Base-by-base conservation (phyloP, 2,888 invertebrate genomes). In the Schrankia costaestrigalis region DNA sequence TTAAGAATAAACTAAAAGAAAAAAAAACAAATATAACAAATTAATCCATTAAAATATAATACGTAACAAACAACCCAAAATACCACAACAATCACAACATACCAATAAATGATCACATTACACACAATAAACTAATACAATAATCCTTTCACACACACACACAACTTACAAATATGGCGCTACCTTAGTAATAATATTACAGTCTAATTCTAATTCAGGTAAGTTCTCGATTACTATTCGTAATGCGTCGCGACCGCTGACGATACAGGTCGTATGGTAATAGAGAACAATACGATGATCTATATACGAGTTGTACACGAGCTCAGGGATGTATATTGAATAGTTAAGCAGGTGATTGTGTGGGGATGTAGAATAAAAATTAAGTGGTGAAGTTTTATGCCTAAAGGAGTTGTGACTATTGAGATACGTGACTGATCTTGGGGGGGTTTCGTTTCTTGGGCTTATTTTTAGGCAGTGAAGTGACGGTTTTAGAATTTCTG, bases 241-340 rank as follows among this genome's bases (percentile, higher is more conserved):
- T 41, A 40, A 44, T 67, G 62, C 69, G 65, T 55, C 39, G 26
- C 52, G 57, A 46, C 53, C 70, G 65, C 63, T 71, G 75, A 68
- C 82, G 78, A 74, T 74, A 74, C 64, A 68, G 76, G 70, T 78
- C 78, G 80, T 74, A 75, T 75, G 71, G 73, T 78, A 77, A 77
- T 80, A 74, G 75, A 71, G 75, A 76, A 78, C 82, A 78, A 81
- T 82, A 78, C 78, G 80, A 80, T 86, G 86, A 87, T 87, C 86
- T 87, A 87, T 85, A 87, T 87, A 87, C 84, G 85, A 78, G 78
- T 61, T 64, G 79, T 81, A 87, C 86, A 86, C 85, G 86, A 84
- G 85, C 80, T 71, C 28, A 26, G 51, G 42, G 55, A 44, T 63
- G 71, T 57, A 63, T 67, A 65, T 70, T 69, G 86, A 82, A 86